A percentile compares a stretch with the other conserved stretches of the same genome.
phyloP scores from a whole-genome alignment of 2,797 vertebrate genomes.

The Chromobotia macracanthus region DNA sequence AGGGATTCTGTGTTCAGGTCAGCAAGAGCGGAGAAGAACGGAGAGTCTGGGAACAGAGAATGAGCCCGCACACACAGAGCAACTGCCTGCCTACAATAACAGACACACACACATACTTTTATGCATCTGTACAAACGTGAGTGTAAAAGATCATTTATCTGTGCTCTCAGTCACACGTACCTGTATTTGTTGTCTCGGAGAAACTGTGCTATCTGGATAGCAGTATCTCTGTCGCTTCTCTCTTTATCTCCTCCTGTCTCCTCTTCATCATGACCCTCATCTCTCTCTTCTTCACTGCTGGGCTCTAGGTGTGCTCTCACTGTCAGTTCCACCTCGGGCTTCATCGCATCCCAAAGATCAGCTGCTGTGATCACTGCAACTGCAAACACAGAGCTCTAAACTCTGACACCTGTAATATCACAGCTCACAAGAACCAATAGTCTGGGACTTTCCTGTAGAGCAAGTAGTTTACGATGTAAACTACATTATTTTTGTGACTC shows the following conservation, averaged over 20 bases:
- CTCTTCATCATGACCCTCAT: constrained; percentile 62
- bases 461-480: too few relatives aligned
- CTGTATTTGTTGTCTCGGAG: constrained; percentile 91
- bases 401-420: not conserved
- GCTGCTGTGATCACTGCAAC: constrained; percentile 78
- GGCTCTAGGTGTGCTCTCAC: constrained; percentile 75
- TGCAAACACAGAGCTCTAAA: constrained; percentile 57
- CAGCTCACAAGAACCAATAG: too few relatives aligned
- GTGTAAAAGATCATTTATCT: not conserved
- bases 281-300: constrained; percentile 56
- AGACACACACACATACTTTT: constrained; percentile 4
- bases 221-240: constrained; percentile 74
- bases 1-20: constrained; percentile 67
- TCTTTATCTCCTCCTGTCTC: constrained; percentile 60
- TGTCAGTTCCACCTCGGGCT: constrained; percentile 85
- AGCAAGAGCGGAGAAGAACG: constrained; percentile 77
- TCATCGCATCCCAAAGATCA: constrained; percentile 95
- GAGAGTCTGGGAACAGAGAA: constrained; percentile 76
- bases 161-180: constrained; percentile 64
- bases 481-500: too few relatives aligned
- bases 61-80: constrained; percentile 78
- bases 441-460: too few relatives aligned
- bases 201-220: constrained; percentile 77
- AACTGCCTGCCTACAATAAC: constrained; percentile 82
- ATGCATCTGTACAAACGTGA: not conserved